Base-by-base conservation (phyloP, 2,888 invertebrate genomes). In the Pyrochroa serraticornis region DNA sequence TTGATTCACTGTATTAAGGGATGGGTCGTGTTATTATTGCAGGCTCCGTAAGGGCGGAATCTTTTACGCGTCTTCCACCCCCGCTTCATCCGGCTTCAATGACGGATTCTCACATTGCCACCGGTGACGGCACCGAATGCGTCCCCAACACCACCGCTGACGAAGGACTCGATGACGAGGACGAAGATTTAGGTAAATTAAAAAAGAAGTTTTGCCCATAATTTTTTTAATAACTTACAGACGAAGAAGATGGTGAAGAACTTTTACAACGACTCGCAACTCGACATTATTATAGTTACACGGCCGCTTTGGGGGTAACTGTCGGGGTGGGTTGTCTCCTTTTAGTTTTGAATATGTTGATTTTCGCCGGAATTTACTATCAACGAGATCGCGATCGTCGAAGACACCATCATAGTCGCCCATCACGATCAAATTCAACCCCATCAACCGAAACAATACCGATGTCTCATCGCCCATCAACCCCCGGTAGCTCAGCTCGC, bases 341-440 rank as follows among this genome's bases (percentile, higher is more conserved):
- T 30, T 79, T 90, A 13, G 84, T 89, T 1, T 82, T 90, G 14
- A 89, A 90, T 76, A 86, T 89, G 81, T 78, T 90, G 56, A 90
- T 91, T 64, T 91, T 90, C 72, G 90, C 91, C 1, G 91, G 90
- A 1, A 89, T 89, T 69, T 90, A 89, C 75, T 85, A 89, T 66
- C 89, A 89, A 73, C 79, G 89, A n/a, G 86, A 86, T 33, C 81
- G 87, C 1, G 83, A 87, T 60, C 71, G 77, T 32, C 70, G 74
- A 48, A 65, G 74, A 54, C 72, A 72, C 41, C 42, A 47, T 5
- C 50, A 56, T 14, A 43, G 48, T 7, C 63, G 69, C 36, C 62
- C 61, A 6, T 71, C 71, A 1, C 67, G 78, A 36, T 73, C 73
- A 8, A 76, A 71, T 64, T 76, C 76, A 3, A 71, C 75, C 1